Base-by-base conservation (phyloP, 2,113 vertebrate species). In the Callaeas wilsoni region DNA sequence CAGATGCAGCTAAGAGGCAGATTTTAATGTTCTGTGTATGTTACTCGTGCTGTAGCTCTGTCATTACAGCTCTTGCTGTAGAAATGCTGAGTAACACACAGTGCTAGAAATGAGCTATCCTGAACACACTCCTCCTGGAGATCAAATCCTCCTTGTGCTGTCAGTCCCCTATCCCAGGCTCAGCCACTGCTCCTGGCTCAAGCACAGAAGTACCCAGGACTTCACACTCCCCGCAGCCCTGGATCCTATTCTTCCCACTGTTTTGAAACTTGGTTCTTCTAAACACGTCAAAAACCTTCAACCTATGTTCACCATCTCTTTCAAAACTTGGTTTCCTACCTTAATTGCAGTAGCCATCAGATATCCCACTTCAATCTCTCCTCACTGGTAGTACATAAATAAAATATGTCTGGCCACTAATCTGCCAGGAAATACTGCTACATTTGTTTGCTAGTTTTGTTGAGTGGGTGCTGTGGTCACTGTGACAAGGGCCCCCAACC, bases 361-460 rank as follows among this genome's bases (percentile, higher is more conserved):
- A 62, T 26, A 21, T 12, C 22, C 17, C 2, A 3, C 12, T 63
- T 71, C 20, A n/a, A 39, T 33, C 41, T 16, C 32, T 78, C 57
- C 74, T 75, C 32, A n/a, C 16, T 6, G 56, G 15, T 9, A 56
- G 41, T 16, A n/a, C 19, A 12, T 41, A 50, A 62, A 77, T 8
- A 89, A 81, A 81, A 52, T 4, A 46, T 2, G 12, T 33, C 52
- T 67, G 16, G 10, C 37, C 27, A 7, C 49, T 57, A 7, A 44
- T 33, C 44, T 60, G 17, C 16, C 5, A 15, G 70, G 9, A 70
- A 49, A 15, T 15, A 32, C 3, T 3, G 42, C 21, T 21, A 47
- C 15, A 1, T 33, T 74, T 0, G 0, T 21, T 33, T 6, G 22
- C 25, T 39, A 19, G 10, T 46, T 46, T 6, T 32, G 7, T 4